These are phyloP conservation scores for Notoglanidium macrostoma DNA, from an alignment of 2,797 vertebrate genomes.

Conservation along the genomic window DNA sequence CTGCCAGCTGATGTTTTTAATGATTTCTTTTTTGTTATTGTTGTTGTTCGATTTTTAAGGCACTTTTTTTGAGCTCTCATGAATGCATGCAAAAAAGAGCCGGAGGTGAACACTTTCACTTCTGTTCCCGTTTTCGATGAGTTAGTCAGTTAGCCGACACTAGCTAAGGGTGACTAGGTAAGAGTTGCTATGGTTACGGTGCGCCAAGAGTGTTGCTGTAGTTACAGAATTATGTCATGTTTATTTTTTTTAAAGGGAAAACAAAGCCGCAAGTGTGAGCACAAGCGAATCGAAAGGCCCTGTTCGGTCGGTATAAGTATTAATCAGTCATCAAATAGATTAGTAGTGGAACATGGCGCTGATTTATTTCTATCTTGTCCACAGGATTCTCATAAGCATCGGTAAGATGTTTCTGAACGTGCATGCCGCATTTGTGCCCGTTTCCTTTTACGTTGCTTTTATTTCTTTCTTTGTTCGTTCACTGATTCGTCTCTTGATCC, in stretches of 20 bases:
- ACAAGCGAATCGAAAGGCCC: neutral
- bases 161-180: neutral
- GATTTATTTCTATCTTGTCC: slow-evolving; percentile 11
- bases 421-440: slow-evolving; percentile 18
- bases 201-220: neutral
- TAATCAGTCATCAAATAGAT: no score
- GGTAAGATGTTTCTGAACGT: slow-evolving; percentile 1
- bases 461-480: slow-evolving; percentile 55
- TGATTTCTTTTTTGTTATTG: no score
- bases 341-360: neutral
- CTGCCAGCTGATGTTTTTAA: neutral
- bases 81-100: neutral
- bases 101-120: neutral
- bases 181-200: neutral
- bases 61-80: neutral
- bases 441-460: slow-evolving; percentile 61
- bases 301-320: no score
- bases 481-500: slow-evolving; percentile 60
- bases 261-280: neutral
- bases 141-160: neutral
- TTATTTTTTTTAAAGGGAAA: neutral
- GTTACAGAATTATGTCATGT: neutral
- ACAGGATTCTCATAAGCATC: slow-evolving; percentile 10
- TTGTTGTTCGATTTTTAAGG: neutral
- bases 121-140: neutral